Evolutionary conservation across 2,113 vertebrate genomes (phyloP), one percentile per base, ranked within the genome.

Genomic region (Capra hircus): DNA sequence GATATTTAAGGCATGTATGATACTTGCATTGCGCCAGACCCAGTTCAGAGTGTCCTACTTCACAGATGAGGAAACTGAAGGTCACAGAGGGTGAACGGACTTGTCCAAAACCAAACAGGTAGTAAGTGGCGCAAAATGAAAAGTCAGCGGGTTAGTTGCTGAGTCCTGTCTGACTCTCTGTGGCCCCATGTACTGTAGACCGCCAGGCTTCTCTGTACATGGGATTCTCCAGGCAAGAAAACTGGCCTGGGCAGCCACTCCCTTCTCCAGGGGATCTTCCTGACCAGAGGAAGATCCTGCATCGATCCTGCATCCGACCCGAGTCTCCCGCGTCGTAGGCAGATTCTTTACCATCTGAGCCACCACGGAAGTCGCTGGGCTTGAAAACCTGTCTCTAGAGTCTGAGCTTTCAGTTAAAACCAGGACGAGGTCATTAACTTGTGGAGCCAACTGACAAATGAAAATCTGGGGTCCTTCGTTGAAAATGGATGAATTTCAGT

Each of bases 331-430:
- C n/a, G 19, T 40, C 19, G 5, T 6, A 23, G 67, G 67, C 67
- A 71, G n/a, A 71, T 40, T 40, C n/a, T 40, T 71, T 40, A 23
- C 67, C 19, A 40, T 40, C n/a, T 40, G 67, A 40, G n/a, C 67
- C 2, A 0, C 67, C 2, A 23, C 2, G n/a, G 67, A 36, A 40
- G n/a, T 40, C 5, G 12, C 25, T 16, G 40, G 27, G 6, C 17
- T 33, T 80, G 50, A 23, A 80, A 55, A 59, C 43, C 62, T 83
- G 10, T 74, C 40, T 90, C 50, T 43, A 17, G 57, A 33, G 13
- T 55, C 78, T 92, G n/a, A 59, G 11, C 6, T 45, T 59, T 40
- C 67, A 28, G 53, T 55, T 74, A 81, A 59, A 23, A 52, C 3
- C 55, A 62, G 53, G 27, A n/a, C 0, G 43, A 52, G 9, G 23